Conservation (phyloP, 2,888 invertebrate genomes). For the Netelia fuscicornis region DNA sequence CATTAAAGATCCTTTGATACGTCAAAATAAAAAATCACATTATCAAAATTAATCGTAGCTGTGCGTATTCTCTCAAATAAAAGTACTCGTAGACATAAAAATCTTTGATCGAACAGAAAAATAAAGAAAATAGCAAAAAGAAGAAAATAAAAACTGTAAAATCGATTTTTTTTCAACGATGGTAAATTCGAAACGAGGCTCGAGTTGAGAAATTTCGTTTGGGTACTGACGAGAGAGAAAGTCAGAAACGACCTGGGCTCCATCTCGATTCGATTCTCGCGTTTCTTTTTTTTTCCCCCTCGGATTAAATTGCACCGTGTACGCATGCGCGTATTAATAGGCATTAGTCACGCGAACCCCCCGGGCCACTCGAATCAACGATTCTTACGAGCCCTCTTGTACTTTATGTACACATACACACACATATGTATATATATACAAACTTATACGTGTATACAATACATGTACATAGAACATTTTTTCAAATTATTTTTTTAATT, state of each 20-base stretch:
- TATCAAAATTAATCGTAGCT: too few species aligned
- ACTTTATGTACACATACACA: neutral
- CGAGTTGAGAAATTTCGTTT: neutral
- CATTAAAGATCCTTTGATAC: too few species aligned
- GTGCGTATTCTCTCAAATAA: too few species aligned
- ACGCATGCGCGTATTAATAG: slow-evolving; percentile 44
- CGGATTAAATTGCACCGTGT: slow-evolving; percentile 1
- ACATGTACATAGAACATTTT: too few species aligned
- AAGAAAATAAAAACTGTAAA: too few species aligned
- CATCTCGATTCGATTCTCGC: slow-evolving; percentile 11
- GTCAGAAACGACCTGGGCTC: neutral
- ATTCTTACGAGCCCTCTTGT: slow-evolving; percentile 44
- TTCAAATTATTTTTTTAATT: too few species aligned
- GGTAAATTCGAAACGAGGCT: neutral
- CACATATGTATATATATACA: too few species aligned
- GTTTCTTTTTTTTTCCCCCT: neutral
- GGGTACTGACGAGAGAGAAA: neutral
- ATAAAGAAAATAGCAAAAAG: too few species aligned
- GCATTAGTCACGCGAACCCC: slow-evolving; percentile 46
- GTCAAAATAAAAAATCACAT: too few species aligned
- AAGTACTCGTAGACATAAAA: neutral
- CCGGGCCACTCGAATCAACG: slow-evolving; percentile 47
- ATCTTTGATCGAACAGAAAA: too few species aligned
- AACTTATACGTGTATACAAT: too few species aligned
- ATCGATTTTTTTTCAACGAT: too few species aligned